Conservation (phyloP, 1,140 invertebrate genomes). For the Polypedilum pembai region DNA sequence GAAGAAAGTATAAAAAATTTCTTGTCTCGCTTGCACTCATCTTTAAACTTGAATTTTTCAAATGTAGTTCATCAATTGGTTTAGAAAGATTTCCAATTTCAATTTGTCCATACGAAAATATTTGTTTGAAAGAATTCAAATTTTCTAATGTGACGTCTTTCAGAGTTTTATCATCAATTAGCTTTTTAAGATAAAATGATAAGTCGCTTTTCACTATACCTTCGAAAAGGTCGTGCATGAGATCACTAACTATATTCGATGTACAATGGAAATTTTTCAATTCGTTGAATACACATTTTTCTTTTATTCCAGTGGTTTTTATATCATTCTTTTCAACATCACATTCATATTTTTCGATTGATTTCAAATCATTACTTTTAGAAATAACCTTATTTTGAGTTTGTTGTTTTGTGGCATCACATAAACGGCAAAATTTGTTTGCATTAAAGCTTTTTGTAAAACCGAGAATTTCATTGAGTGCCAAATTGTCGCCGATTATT, state of each 20-base stretch:
- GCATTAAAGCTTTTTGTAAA: slow-evolving; percentile 36
- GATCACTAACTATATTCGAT: slow-evolving; percentile 39
- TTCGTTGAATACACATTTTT: slow-evolving; percentile 38
- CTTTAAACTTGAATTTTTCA: slow-evolving; percentile 35
- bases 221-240: slow-evolving; percentile 43
- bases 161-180: slow-evolving; percentile 33
- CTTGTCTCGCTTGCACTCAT: slow-evolving; percentile 38
- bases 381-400: slow-evolving; percentile 31
- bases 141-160: slow-evolving; percentile 28
- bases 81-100: slow-evolving; percentile 30
- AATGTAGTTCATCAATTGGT: slow-evolving; percentile 28
- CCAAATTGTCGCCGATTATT: slow-evolving; percentile 38
- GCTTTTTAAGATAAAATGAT: slow-evolving; percentile 35
- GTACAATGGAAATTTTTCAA: slow-evolving; percentile 39
- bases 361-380: slow-evolving; percentile 29
- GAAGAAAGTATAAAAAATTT: slow-evolving; percentile 35
- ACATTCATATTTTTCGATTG: slow-evolving; percentile 29
- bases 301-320: slow-evolving; percentile 37
- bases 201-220: slow-evolving; percentile 41
- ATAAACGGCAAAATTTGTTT: slow-evolving; percentile 37
- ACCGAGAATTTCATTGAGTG: slow-evolving; percentile 36
- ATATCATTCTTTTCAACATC: slow-evolving; percentile 30
- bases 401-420: slow-evolving; percentile 32
- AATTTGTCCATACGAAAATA: slow-evolving; percentile 35
- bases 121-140: slow-evolving; percentile 33